Evolutionary conservation across 2,797 vertebrate species (phyloP), one percentile per base, ranked within the genome.

Genomic region (Alcedo quadribrachys): DNA sequence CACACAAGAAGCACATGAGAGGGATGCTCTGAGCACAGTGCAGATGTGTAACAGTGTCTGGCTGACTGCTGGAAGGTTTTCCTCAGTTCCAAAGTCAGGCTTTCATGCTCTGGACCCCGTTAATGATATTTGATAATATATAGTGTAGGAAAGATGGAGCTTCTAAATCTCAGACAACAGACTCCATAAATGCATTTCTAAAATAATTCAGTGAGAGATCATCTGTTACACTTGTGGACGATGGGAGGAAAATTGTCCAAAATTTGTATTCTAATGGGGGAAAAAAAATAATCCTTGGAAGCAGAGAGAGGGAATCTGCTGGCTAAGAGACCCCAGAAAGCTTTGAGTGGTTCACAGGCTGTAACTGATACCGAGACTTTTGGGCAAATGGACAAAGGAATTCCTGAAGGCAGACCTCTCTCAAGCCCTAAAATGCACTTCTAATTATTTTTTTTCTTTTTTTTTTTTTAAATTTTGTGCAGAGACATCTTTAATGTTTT

Each of bases 151-250:
- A 93, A 87, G 62, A 89, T 45, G 89, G 69, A 83, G 81, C 73
- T 93, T 79, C 93, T 67, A 48, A 43, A 81, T 37, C n/a, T 48
- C 93, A 90, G 95, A 96, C 95, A 92, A 83, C 84, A 90, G 92
- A 61, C 95, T 94, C 94, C 93, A 79, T 89, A 92, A 85, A 95
- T 81, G 94, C 93, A 95, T 95, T 94, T 93, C 88, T 95, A 75
- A 96, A 89, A 96, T 96, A 93, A 95, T 87, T 96, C 85, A 94
- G 90, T 94, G 95, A 96, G 86, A 89, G 88, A 90, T 93, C 92
- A 95, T 96, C 94, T 85, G 90, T 96, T 94, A 93, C 61, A 24
- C 92, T 95, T 90, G 73, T 50, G 73, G 76, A 78, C 0, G 22
- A 93, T 63, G 84, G 85, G 86, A 93, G 79, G 92, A 87, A 95